Conservation (phyloP, 1,140 invertebrate species). For the Aplysia californica region DNA sequence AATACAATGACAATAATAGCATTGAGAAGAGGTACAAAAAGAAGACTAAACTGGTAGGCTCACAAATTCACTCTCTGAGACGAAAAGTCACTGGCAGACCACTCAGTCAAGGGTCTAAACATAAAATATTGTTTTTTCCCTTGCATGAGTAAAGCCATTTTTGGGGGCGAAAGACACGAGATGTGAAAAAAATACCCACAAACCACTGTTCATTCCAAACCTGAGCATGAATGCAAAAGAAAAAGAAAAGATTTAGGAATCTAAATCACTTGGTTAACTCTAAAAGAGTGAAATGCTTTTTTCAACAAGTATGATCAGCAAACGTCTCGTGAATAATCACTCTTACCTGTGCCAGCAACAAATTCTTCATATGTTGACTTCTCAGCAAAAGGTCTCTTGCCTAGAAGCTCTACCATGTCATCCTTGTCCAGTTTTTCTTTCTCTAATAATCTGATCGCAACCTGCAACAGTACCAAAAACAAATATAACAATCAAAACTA, state of each 20-base stretch:
- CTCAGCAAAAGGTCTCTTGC: conserved; percentile 94
- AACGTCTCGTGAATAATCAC: not conserved
- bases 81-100: too few relatives aligned
- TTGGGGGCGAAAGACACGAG: too few relatives aligned
- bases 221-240: not conserved
- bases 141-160: too few relatives aligned
- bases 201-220: not conserved
- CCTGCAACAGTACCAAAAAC: too few relatives aligned
- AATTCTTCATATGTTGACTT: conserved; percentile 99
- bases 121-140: too few relatives aligned
- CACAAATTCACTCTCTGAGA: too few relatives aligned
- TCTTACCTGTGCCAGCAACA: conserved; percentile 93
- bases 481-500: too few relatives aligned
- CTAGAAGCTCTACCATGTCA: conserved; percentile 98
- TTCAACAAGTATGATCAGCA: not conserved
- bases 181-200: not conserved
- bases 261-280: not conserved
- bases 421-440: conserved; percentile 96
- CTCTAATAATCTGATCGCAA: conserved; percentile 93
- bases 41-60: too few relatives aligned
- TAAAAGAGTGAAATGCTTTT: not conserved
- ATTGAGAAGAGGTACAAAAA: too few relatives aligned
- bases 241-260: not conserved
- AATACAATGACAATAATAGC: too few relatives aligned
- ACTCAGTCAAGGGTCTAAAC: too few relatives aligned